Conservation (phyloP, 2,797 vertebrate species). For the Trachops cirrhosus region DNA sequence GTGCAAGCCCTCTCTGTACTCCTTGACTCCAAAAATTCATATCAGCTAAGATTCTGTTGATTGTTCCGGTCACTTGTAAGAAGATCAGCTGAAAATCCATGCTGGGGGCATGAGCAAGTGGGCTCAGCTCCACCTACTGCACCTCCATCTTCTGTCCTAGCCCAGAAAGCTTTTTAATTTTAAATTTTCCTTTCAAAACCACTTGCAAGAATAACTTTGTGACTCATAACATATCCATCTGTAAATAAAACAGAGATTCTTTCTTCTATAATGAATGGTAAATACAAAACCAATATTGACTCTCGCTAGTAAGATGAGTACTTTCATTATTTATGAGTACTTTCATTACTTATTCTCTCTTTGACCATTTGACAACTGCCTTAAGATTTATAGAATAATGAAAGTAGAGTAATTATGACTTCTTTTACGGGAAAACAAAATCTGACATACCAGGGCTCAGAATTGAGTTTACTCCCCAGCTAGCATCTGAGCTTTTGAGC, state of each 20-base stretch:
- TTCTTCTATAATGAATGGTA: background rate
- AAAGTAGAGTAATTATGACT: background rate
- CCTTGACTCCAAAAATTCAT: background rate
- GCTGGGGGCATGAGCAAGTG: background rate
- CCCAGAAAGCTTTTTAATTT: background rate
- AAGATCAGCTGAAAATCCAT: background rate
- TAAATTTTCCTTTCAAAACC: background rate
- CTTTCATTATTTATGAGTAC: background rate
- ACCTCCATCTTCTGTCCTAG: background rate
- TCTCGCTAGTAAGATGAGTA: background rate
- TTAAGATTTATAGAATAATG: background rate
- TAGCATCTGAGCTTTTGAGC: background rate
- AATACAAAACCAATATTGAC: background rate
- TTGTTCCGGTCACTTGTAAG: background rate
- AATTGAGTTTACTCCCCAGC: background rate
- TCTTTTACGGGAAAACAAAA: background rate
- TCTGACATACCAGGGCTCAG: background rate
- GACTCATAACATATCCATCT: background rate
- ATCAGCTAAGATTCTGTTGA: background rate
- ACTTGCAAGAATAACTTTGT: background rate
- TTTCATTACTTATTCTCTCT: background rate
- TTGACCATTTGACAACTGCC: background rate
- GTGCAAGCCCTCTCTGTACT: background rate
- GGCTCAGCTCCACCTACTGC: background rate
- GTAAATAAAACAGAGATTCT: background rate